These are phyloP conservation scores for Plutella xylostella DNA, from an alignment of 2,888 invertebrate genomes.

Conservation along the genomic window DNA sequence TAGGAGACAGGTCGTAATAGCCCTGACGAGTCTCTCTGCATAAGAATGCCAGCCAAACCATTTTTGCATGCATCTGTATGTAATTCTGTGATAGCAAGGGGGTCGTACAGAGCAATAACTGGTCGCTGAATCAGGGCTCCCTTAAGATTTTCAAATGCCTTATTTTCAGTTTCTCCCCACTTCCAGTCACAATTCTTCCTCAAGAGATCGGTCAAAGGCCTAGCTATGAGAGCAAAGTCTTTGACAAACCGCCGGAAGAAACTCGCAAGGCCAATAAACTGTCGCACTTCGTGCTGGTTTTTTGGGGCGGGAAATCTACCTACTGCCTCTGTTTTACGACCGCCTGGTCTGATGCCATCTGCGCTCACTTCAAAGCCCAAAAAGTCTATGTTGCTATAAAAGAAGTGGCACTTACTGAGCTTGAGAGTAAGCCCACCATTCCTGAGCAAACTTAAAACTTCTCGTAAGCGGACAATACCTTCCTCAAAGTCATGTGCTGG, in stretches of 20 bases:
- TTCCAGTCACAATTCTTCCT: conserved; percentile 15
- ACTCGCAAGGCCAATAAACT: too few species aligned
- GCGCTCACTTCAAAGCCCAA: conserved; percentile 21
- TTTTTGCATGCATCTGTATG: conserved; percentile 32
- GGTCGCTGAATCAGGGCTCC: conserved; percentile 19
- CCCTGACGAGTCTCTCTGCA: conserved; percentile 20
- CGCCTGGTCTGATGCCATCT: conserved; percentile 21
- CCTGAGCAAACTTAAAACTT: conserved; percentile 18
- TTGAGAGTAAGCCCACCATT: conserved; percentile 21
- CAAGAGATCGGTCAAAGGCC: conserved; percentile 21
- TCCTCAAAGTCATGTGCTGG: neutral
- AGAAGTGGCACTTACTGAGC: conserved; percentile 24
- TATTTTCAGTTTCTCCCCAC: conserved; percentile 17
- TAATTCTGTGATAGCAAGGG: conserved; percentile 20
- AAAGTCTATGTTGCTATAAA: conserved; percentile 20
- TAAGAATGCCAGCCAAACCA: conserved; percentile 26
- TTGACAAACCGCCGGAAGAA: conserved; percentile 24
- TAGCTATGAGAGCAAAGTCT: conserved; percentile 20
- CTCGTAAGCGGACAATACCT: neutral
- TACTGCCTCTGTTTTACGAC: conserved; percentile 13
- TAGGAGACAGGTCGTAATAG: conserved; percentile 16
- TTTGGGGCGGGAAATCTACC: conserved; percentile 17
- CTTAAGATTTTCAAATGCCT: conserved; percentile 22
- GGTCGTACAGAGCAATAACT: conserved; percentile 25
- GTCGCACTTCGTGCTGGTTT: conserved; percentile 22